Evolutionary conservation across 1,140 invertebrate species (phyloP), one percentile per base, ranked within the genome.

Genomic region (Lineus longissimus): DNA sequence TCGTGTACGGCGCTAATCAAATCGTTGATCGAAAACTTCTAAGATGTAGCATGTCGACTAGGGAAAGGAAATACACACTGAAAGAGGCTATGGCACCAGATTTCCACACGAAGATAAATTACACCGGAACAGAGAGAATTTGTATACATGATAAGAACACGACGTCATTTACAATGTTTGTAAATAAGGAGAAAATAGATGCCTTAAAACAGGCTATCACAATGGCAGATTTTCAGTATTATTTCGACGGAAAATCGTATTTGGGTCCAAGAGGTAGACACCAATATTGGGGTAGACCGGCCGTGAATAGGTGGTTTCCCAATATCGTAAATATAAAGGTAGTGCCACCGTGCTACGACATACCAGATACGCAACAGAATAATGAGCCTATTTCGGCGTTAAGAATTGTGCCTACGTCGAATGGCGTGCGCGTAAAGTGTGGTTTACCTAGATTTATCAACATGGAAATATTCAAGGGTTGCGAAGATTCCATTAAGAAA

Each of bases 371-470:
- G n/a, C 47, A 51, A n/a, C 6, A 6, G n/a, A 51, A 51, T 27
- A 27, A 51, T n/a, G 6, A 4, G n/a, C 47, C 47, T 27, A 51
- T 7, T 6, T n/a, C 47, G 4, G n/a, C 47, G 6, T 6, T 51
- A 7, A n/a, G n/a, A 51, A 51, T 51, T 4, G n/a, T 51, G 6
- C 6, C 47, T 27, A 51, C n/a, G 47, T 51, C 47, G 4, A 51
- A 51, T n/a, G 25, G n/a, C 6, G n/a, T 51, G 47, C 47, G n/a
- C 47, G 47, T 51, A n/a, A 51, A 51, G n/a, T 51, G 47, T 51
- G 47, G 47, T n/a, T n/a, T 51, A n/a, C 47, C 47, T 27, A n/a
- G 47, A n/a, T 51, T 7, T 51, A n/a, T 51, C 4, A 51, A 51
- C n/a, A 51, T 51, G 47, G 6, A 7, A 51, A 4, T 51, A n/a